Base-by-base conservation (phyloP, 92 coral and sea anemone species). In the Hydrozoanthus gracilis region DNA sequence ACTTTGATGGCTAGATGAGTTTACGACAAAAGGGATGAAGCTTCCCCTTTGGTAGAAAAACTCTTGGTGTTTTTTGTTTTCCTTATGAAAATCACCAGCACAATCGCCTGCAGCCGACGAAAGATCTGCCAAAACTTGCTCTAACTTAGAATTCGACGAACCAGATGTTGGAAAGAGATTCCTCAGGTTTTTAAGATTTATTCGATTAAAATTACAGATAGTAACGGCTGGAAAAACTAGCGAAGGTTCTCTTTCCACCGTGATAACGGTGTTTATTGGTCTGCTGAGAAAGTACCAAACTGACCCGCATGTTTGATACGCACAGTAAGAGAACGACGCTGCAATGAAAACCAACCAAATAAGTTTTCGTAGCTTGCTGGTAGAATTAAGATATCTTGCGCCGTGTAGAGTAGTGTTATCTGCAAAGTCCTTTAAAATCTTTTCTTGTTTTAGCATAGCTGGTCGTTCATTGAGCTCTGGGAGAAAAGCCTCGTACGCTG, bases 331-430 rank as follows among this genome's bases (percentile, higher is more conserved):
- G 4, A 79, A n/a, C 6, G 84, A 79, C 10, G 35, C 84, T 7
- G 47, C 16, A 14, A 79, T 79, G 13, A 58, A 56, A 3, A 79
- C 47, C 47, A 64, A 64, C 84, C 84, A 79, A 17, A 60, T 16
- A 20, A 62, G 8, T 46, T 47, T 79, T 3, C 73, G 84, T 11
- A 79, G 45, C 7, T 45, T 79, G 73, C 84, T 47, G 27, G 60
- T 4, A 46, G 73, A 64, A 20, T 12, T 62, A 1, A 79, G 54
- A 46, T 35, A 65, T 44, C 75, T 65, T 47, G 60, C 73, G 4
- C 85, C 85, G 3, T 80, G 85, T 44, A 80, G 74, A n/a, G 85
- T 46, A 1, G 85, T 65, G 48, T 80, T 80, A 16, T 65, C 85
- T 49, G 74, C 58, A 44, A 80, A 80, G 0, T 80, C 75, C 51